These are phyloP conservation scores for Cephus runcator DNA, from an alignment of 2,888 invertebrate species.

Conservation along the genomic window DNA sequence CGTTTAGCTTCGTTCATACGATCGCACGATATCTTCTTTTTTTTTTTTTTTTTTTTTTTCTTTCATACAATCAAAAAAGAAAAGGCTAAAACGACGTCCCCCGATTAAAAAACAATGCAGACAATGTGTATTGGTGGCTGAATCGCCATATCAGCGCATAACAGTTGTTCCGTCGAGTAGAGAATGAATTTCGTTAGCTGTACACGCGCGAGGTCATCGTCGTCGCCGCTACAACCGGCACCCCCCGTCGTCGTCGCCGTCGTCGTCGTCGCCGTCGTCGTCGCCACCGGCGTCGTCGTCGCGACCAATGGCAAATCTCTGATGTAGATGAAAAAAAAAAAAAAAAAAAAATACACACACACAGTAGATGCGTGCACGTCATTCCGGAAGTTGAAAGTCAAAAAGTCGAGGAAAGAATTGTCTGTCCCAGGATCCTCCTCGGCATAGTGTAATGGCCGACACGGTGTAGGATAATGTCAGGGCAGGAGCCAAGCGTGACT, in stretches of 20 bases:
- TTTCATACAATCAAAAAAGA: not conserved
- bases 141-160: slow-evolving; percentile 56
- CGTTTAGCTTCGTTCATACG: not conserved
- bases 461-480: not conserved
- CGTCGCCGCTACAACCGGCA: not conserved
- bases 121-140: slow-evolving; percentile 75
- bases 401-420: not conserved
- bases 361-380: not conserved
- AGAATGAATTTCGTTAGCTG: not conserved
- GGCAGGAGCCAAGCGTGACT: not conserved
- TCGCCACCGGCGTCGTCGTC: not conserved
- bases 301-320: not conserved
- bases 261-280: no score
- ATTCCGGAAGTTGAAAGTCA: not conserved
- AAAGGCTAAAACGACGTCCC: slow-evolving; percentile 3
- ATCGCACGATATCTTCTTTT: not conserved
- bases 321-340: slow-evolving; percentile 6
- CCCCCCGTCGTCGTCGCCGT: not conserved
- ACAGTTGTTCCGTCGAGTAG: slow-evolving; percentile 11
- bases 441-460: not conserved
- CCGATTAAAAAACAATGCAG: slow-evolving; percentile 67
- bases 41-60: no score
- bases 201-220: not conserved
- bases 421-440: not conserved
- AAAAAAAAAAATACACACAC: not conserved